These are phyloP conservation scores for Psophia crepitans DNA, from an alignment of 2,113 vertebrate species.

Conservation along the genomic window DNA sequence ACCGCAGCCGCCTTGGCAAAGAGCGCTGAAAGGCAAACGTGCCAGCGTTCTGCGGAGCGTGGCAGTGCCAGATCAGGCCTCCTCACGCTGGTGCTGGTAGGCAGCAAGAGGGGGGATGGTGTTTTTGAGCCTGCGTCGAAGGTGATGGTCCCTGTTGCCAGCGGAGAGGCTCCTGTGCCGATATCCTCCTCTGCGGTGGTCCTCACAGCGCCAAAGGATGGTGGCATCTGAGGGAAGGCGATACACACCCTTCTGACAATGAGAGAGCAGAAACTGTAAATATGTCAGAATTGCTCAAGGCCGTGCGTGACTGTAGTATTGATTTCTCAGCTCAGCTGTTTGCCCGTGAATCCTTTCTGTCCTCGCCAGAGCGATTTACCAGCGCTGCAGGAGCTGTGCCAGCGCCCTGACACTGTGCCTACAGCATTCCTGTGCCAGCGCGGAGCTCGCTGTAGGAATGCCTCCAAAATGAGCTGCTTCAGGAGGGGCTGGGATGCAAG, in stretches of 20 bases:
- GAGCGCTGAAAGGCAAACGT: rapidly evolving
- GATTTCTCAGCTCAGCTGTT: constrained; percentile 25
- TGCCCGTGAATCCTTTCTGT: not conserved
- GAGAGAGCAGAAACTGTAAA: not conserved
- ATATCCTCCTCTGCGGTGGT: rapidly evolving
- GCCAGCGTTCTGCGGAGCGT: rapidly evolving
- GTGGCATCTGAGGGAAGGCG: rapidly evolving
- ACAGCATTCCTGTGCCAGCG: not conserved
- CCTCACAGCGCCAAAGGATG: not conserved
- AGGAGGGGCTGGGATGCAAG: not conserved
- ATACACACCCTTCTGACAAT: rapidly evolving
- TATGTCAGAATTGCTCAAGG: not conserved
- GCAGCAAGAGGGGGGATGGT: rapidly evolving
- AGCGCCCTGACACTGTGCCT: not conserved
- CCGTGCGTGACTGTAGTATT: not conserved
- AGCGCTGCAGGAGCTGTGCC: not conserved
- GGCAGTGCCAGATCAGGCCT: rapidly evolving
- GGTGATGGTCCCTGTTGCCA: not conserved
- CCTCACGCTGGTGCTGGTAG: rapidly evolving
- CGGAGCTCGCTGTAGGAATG: rapidly evolving
- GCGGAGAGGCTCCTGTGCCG: rapidly evolving
- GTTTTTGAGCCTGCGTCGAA: not conserved
- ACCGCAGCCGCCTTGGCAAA: rapidly evolving
- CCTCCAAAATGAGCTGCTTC: not conserved
- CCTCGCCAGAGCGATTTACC: not conserved